These are phyloP conservation scores for Cygnus atratus DNA, from an alignment of 2,113 vertebrate genomes.

Conservation along the genomic window DNA sequence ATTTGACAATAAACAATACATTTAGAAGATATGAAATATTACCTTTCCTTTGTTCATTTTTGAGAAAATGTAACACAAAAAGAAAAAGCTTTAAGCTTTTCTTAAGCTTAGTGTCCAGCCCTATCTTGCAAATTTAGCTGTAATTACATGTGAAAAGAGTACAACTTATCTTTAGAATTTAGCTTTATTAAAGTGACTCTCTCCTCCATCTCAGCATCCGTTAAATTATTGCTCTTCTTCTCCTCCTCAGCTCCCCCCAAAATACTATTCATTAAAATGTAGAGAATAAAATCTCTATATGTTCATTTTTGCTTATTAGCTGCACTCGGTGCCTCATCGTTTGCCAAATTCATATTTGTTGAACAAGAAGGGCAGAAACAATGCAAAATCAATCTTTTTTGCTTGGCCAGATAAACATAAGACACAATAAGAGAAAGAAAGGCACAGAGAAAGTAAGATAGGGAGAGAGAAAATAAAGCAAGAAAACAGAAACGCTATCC, in stretches of 20 bases:
- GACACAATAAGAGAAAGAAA: conserved; percentile 74
- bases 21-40: not conserved
- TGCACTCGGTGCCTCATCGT: conserved; percentile 78
- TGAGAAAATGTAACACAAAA: not conserved
- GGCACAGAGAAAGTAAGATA: conserved; percentile 70
- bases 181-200: conserved; percentile 10
- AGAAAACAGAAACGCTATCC: conserved; percentile 75
- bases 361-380: conserved; percentile 83
- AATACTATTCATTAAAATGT: conserved; percentile 63
- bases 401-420: conserved; percentile 83
- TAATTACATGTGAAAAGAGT: not conserved
- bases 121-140: conserved; percentile 38
- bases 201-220: not conserved
- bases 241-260: not conserved
- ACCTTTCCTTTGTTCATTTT: not conserved
- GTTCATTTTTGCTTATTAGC: conserved; percentile 85
- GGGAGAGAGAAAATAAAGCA: conserved; percentile 74
- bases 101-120: not conserved
- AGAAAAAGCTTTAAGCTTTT: conserved; percentile 9
- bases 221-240: conserved; percentile 38
- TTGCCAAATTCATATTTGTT: conserved; percentile 86
- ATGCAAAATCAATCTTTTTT: conserved; percentile 86
- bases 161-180: conserved; percentile 16
- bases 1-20: not conserved
- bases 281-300: conserved; percentile 51